Evolutionary conservation across 2,888 invertebrate genomes (phyloP).

Genomic region (Leptura quadrifasciata): DNA sequence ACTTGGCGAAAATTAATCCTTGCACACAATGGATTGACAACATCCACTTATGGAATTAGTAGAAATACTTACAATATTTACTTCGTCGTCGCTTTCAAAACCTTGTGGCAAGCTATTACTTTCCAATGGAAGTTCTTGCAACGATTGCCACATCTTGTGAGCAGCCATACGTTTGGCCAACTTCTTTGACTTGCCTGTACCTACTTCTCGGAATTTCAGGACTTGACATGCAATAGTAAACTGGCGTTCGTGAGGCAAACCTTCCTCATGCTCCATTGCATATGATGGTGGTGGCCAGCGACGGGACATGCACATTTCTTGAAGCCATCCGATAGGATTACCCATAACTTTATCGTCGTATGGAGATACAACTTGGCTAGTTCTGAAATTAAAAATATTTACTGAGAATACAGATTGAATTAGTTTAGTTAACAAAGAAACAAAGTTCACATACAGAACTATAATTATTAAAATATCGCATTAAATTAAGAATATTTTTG

Average conservation of each 20-base stretch:
- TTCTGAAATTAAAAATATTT: slow-evolving; percentile 57
- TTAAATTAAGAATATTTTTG: no score
- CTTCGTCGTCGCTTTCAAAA: slow-evolving; percentile 84
- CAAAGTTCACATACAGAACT: no score
- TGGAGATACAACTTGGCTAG: slow-evolving; percentile 76
- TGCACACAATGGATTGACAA: neutral
- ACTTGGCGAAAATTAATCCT: no score
- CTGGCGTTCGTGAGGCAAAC: slow-evolving; percentile 94
- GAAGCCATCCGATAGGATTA: slow-evolving; percentile 96
- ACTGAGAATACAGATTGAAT: neutral
- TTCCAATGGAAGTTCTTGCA: slow-evolving; percentile 87
- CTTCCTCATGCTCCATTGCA: slow-evolving; percentile 90
- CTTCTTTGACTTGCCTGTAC: slow-evolving; percentile 96
- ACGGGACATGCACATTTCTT: slow-evolving; percentile 96
- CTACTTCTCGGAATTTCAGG: slow-evolving; percentile 88
- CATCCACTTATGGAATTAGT: neutral
- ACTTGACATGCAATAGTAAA: slow-evolving; percentile 95
- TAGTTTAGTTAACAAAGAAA: no score
- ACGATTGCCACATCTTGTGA: slow-evolving; percentile 92
- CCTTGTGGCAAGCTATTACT: slow-evolving; percentile 77
- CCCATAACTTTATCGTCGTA: slow-evolving; percentile 89
- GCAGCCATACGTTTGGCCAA: slow-evolving; percentile 97
- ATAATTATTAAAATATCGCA: no score
- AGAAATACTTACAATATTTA: slow-evolving; percentile 73
- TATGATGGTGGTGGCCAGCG: slow-evolving; percentile 97